These are phyloP conservation scores for Ochlodes sylvanus DNA, from an alignment of 2,888 invertebrate species.

Conservation along the genomic window DNA sequence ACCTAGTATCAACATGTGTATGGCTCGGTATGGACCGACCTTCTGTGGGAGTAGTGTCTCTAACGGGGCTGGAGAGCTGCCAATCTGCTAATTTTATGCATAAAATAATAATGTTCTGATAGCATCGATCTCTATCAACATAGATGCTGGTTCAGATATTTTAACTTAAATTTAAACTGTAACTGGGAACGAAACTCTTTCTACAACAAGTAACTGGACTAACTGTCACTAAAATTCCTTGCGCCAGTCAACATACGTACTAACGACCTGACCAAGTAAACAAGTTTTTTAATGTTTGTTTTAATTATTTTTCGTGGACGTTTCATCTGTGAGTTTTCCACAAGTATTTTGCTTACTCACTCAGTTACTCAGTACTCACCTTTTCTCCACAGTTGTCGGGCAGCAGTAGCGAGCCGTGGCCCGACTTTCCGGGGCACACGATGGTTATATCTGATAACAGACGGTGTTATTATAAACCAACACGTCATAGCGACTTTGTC, in stretches of 20 bases:
- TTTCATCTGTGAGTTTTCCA: too few relatives aligned
- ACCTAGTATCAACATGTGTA: background rate
- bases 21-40: background rate
- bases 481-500: slow-evolving; percentile 15
- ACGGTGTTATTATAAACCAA: slow-evolving; percentile 9
- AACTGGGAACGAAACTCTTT: too few relatives aligned
- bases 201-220: too few relatives aligned
- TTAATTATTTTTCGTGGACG: too few relatives aligned
- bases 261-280: too few relatives aligned
- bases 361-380: slow-evolving; percentile 54
- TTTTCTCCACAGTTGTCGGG: slow-evolving; percentile 94
- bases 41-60: background rate
- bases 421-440: slow-evolving; percentile 91
- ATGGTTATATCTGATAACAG: slow-evolving; percentile 87
- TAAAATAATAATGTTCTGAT: slow-evolving; percentile 9
- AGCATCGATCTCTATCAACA: background rate
- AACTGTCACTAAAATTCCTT: too few relatives aligned
- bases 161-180: background rate
- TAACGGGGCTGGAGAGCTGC: slow-evolving; percentile 25
- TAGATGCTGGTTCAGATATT: background rate
- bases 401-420: slow-evolving; percentile 93
- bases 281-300: too few relatives aligned
- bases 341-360: too few relatives aligned
- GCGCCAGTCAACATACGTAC: too few relatives aligned
- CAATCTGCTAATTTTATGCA: slow-evolving; percentile 32